These are phyloP conservation scores for Heteromurus nitidus DNA, from an alignment of 2,888 invertebrate genomes.

Conservation along the genomic window DNA sequence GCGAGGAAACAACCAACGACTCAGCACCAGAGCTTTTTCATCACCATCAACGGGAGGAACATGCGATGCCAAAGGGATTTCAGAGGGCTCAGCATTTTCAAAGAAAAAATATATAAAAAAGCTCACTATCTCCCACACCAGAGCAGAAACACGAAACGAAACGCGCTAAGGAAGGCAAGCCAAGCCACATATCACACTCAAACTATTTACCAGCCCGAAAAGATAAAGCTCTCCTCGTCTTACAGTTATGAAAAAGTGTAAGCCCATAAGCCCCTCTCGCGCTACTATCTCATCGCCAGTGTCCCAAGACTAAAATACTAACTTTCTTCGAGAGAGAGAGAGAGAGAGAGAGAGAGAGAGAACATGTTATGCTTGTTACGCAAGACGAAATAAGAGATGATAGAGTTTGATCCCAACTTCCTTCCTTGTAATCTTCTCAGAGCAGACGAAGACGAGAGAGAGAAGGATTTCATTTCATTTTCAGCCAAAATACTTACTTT, in stretches of 20 bases:
- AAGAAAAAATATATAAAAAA: conserved; percentile 48
- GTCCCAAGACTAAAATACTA: conserved; percentile 37
- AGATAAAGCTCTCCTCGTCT: conserved; percentile 37
- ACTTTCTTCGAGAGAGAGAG: conserved; percentile 40
- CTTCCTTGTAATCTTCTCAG: conserved; percentile 57
- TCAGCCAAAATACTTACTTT: not conserved
- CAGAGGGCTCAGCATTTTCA: conserved; percentile 59
- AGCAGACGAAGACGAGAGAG: not conserved
- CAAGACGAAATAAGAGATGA: conserved; percentile 56
- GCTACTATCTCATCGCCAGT: not conserved
- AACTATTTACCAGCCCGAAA: conserved; percentile 54
- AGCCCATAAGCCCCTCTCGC: conserved; percentile 57
- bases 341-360: conserved; percentile 11
- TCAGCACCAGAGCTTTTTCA: conserved; percentile 58
- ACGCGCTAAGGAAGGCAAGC: too few species aligned
- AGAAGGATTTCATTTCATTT: conserved; percentile 55
- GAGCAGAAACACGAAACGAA: conserved; percentile 26
- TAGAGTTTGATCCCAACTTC: conserved; percentile 61
- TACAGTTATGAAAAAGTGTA: conserved; percentile 57
- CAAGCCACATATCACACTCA: conserved; percentile 16
- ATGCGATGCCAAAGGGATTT: conserved; percentile 61
- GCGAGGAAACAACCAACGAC: conserved; percentile 42
- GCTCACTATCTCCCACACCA: conserved; percentile 55
- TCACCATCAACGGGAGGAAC: conserved; percentile 47
- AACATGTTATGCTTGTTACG: conserved; percentile 38